Evolutionary conservation across 2,888 invertebrate genomes (phyloP).

Genomic region (Antheraea yamamai): DNA sequence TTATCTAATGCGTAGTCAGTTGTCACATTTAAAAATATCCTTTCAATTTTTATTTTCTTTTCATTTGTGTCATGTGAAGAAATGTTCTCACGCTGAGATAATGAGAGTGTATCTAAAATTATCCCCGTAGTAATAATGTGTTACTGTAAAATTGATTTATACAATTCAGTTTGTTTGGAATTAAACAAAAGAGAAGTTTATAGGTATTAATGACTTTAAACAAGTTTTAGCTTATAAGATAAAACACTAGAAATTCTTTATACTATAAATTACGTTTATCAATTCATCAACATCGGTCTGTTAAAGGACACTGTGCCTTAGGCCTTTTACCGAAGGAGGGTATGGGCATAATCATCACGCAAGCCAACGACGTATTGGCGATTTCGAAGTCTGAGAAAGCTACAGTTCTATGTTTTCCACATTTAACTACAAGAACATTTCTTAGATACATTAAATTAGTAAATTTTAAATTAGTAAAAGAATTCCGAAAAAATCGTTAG

Average conservation of each 20-base stretch:
- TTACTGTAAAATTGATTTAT: background rate
- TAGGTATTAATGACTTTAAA: background rate
- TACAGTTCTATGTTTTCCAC: too few relatives aligned
- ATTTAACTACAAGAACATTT: too few relatives aligned
- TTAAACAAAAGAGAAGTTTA: background rate
- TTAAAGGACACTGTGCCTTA: background rate
- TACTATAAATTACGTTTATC: too few relatives aligned
- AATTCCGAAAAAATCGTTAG: too few relatives aligned
- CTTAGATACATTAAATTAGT: background rate
- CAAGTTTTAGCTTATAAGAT: too few relatives aligned
- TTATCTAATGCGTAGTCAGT: slow-evolving; percentile 18
- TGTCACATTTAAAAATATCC: slow-evolving; percentile 11
- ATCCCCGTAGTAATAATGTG: too few relatives aligned
- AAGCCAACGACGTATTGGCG: too few relatives aligned
- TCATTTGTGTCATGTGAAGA: slow-evolving; percentile 2
- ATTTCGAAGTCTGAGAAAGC: too few relatives aligned
- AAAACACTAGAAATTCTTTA: background rate
- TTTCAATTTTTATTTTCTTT: background rate
- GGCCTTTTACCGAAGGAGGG: too few relatives aligned
- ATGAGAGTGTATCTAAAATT: background rate
- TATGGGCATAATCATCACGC: too few relatives aligned
- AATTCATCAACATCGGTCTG: too few relatives aligned
- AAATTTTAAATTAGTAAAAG: background rate
- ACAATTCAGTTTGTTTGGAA: background rate
- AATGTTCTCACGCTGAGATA: background rate